Conservation (phyloP, 2,113 vertebrate species). For the Takifugu bimaculatus region DNA sequence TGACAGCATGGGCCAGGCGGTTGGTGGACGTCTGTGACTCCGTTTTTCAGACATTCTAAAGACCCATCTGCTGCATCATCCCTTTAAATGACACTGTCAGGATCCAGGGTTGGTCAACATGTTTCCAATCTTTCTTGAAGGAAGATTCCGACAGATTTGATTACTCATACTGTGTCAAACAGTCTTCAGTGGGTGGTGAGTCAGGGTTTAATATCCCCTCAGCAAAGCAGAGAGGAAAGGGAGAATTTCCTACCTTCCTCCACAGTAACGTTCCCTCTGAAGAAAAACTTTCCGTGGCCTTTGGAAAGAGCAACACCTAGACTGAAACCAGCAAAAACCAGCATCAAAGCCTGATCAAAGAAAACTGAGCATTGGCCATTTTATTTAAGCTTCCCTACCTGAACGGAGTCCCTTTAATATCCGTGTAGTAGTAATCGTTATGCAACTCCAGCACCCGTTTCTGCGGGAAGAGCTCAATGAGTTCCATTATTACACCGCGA, state of each 20-base stretch:
- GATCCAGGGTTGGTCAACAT: too few relatives aligned
- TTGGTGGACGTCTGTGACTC: too few relatives aligned
- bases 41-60: too few relatives aligned
- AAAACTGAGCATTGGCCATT: neutral
- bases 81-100: too few relatives aligned
- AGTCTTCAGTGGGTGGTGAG: too few relatives aligned
- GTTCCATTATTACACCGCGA: neutral
- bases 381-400: conserved; percentile 77
- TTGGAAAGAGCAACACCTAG: conserved; percentile 95
- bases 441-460: conserved; percentile 96
- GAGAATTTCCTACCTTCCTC: conserved; percentile 85
- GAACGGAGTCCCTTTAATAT: conserved; percentile 98
- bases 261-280: conserved; percentile 92
- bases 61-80: too few relatives aligned
- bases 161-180: too few relatives aligned
- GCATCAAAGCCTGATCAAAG: neutral
- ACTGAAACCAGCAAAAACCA: conserved; percentile 69
- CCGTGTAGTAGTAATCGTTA: conserved; percentile 99
- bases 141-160: too few relatives aligned
- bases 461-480: conserved; percentile 70
- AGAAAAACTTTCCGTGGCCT: conserved; percentile 95
- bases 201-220: too few relatives aligned
- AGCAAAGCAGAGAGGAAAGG: neutral
- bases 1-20: too few relatives aligned
- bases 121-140: too few relatives aligned